Evolutionary conservation across 1,140 invertebrate genomes (phyloP), one percentile per base, ranked within the genome.

Genomic region (Brachystomella parvula): DNA sequence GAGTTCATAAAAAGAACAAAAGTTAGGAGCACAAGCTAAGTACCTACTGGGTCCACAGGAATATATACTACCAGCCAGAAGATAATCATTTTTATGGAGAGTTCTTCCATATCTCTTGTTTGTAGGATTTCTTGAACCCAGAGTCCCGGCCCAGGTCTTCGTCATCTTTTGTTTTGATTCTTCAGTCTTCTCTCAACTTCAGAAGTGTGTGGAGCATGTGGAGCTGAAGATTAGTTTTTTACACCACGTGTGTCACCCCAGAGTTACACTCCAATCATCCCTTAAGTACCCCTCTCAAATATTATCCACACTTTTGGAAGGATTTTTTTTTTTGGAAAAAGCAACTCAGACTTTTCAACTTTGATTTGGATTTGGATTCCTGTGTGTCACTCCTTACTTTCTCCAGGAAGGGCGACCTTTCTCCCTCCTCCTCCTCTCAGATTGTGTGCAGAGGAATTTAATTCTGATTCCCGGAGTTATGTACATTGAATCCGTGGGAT

Each of bases 401-500:
- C 15, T 15, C 44, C 44, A 21, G 44, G 44, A 47, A 47, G 44
- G 21, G 15, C 21, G 21, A 47, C 44, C 15, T 47, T 47, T 21
- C 21, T n/a, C n/a, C n/a, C n/a, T n/a, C n/a, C n/a, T n/a, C n/a
- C n/a, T n/a, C n/a, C n/a, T n/a, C n/a, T n/a, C n/a, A n/a, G n/a
- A n/a, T n/a, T n/a, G n/a, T n/a, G n/a, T n/a, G n/a, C n/a, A n/a
- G n/a, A n/a, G n/a, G n/a, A n/a, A n/a, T n/a, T n/a, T n/a, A n/a
- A n/a, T n/a, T n/a, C n/a, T n/a, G n/a, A n/a, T n/a, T n/a, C n/a
- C 53, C 21, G 24, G 53, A 57, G 53, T 65, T 69, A 72, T 72
- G 71, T 72, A 72, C 66, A 63, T 72, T 72, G 71, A 72, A 63
- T 70, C 67, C 31, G 71, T 72, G 17, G 68, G 71, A 56, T 32